Percentiles rank a stretch among this genome's conserved stretches.
Conservation (phyloP, 2,888 invertebrate genomes). For the Drosophila mimica region DNA sequence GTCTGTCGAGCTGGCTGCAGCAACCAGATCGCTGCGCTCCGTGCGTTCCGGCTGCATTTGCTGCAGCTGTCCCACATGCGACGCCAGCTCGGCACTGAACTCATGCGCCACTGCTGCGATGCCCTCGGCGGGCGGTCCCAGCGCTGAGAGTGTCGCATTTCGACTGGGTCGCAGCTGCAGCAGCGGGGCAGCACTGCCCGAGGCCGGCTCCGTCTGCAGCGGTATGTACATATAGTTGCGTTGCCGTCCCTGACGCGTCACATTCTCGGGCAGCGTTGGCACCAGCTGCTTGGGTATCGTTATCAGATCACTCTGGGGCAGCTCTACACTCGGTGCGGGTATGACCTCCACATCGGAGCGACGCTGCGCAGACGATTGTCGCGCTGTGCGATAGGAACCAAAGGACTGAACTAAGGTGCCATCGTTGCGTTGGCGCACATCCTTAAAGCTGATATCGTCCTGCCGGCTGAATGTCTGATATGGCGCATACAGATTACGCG, state of each 20-base stretch:
- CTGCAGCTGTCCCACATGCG: conserved; percentile 21
- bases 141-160: conserved; percentile 74
- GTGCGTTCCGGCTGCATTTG: conserved; percentile 67
- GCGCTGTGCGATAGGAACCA: conserved; percentile 81
- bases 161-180: conserved; percentile 74
- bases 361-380: conserved; percentile 67
- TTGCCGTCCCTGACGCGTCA: conserved; percentile 70
- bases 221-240: conserved; percentile 84
- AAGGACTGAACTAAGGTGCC: conserved; percentile 83
- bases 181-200: conserved; percentile 47
- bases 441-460: conserved; percentile 82
- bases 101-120: conserved; percentile 74
- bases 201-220: conserved; percentile 60
- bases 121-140: conserved; percentile 81
- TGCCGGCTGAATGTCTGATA: conserved; percentile 83
- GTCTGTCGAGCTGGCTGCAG: conserved; percentile 57
- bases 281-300: conserved; percentile 82
- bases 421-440: conserved; percentile 80
- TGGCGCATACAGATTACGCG: conserved; percentile 84
- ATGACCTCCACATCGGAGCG: conserved; percentile 80
- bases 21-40: conserved; percentile 75
- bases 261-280: conserved; percentile 73
- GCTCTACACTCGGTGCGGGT: conserved; percentile 74
- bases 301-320: conserved; percentile 74
- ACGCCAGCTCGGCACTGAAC: conserved; percentile 69